Percentiles rank a stretch among this genome's conserved stretches.
These are phyloP conservation scores for Epinotia bilunana DNA, from an alignment of 2,888 invertebrate genomes.

Conservation along the genomic window DNA sequence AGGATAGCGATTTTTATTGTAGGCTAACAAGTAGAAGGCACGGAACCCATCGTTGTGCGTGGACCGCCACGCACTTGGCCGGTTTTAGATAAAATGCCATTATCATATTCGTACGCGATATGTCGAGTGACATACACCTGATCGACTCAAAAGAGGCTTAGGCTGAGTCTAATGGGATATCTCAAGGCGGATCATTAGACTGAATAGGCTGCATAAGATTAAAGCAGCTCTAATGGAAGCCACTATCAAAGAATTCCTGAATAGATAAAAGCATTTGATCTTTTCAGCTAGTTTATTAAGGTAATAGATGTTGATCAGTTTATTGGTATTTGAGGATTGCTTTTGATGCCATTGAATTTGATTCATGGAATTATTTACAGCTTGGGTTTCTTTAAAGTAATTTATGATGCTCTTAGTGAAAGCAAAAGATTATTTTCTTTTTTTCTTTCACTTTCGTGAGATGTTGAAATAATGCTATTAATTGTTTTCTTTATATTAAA, in stretches of 20 bases:
- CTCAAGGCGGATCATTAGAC: slow-evolving; percentile 2
- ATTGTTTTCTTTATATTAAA: too few relatives aligned
- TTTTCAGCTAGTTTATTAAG: background rate
- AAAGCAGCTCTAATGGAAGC: slow-evolving; percentile 2
- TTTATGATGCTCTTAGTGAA: background rate
- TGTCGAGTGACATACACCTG: background rate
- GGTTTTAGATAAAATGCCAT: background rate
- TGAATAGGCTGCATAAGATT: slow-evolving; percentile 17
- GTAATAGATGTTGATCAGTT: background rate
- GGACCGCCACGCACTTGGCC: too few relatives aligned
- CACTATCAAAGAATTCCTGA: slow-evolving; percentile 12
- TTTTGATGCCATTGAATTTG: slow-evolving; percentile 7
- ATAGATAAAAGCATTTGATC: slow-evolving; percentile 11
- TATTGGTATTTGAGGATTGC: slow-evolving; percentile 7
- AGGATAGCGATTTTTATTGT: too few relatives aligned
- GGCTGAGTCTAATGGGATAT: background rate
- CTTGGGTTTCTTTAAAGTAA: background rate
- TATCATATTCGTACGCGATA: background rate
- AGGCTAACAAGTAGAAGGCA: too few relatives aligned
- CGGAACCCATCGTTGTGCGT: too few relatives aligned
- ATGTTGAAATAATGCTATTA: too few relatives aligned
- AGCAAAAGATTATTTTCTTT: too few relatives aligned
- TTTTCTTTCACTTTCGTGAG: too few relatives aligned
- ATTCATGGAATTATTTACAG: background rate
- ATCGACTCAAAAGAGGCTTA: slow-evolving; percentile 9